These are phyloP conservation scores for Torymus tubicola DNA, from an alignment of 2,888 invertebrate genomes.

Conservation along the genomic window DNA sequence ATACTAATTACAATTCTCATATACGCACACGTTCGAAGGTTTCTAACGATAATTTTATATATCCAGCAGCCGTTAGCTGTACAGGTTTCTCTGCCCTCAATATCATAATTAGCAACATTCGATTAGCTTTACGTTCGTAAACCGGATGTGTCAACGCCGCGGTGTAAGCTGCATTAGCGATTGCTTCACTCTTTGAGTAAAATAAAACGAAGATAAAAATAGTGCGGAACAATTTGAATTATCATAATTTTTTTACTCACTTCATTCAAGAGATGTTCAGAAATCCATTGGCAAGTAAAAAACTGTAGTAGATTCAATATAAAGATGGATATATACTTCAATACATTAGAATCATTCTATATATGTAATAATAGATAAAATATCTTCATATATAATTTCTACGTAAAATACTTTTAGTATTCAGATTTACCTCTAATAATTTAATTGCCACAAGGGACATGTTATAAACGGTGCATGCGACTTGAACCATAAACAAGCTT, in stretches of 20 bases:
- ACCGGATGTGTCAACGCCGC: slow-evolving; percentile 1
- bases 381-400: neutral
- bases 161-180: slow-evolving; percentile 30
- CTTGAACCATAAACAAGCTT: neutral
- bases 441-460: neutral
- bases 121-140: neutral
- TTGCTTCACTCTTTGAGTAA: slow-evolving; percentile 20
- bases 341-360: slow-evolving; percentile 3
- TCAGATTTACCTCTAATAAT: slow-evolving; percentile 2
- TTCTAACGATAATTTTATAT: slow-evolving; percentile 24
- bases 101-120: slow-evolving; percentile 28
- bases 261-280: slow-evolving; percentile 32
- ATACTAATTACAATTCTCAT: too few relatives aligned
- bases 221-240: neutral
- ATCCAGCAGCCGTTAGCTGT: slow-evolving; percentile 43
- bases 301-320: slow-evolving; percentile 19
- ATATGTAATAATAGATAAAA: neutral
- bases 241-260: neutral
- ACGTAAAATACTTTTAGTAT: slow-evolving; percentile 29
- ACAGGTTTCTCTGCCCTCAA: slow-evolving; percentile 33
- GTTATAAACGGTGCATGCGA: neutral
- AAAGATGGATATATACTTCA: neutral
- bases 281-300: slow-evolving; percentile 38
- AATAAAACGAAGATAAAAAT: neutral
- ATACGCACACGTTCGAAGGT: slow-evolving; percentile 30